Conservation (phyloP, 92 coral and sea anemone genomes). For the Micromussa lordhowensis region DNA sequence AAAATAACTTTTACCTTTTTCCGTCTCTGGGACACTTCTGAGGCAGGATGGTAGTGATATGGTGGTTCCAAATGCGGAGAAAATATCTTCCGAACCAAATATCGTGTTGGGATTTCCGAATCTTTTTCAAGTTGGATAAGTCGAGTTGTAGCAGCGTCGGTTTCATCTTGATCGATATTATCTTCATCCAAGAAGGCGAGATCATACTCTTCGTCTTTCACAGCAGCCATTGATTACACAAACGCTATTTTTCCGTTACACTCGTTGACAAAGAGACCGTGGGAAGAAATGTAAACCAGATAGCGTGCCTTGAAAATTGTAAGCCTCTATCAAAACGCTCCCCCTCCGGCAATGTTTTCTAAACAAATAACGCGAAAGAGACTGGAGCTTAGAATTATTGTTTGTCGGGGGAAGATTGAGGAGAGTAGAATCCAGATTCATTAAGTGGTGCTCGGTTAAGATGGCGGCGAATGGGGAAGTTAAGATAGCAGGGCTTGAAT, state of each 20-base stretch:
- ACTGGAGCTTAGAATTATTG: slow-evolving; percentile 32
- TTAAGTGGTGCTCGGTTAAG: slow-evolving; percentile 28
- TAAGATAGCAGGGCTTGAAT: not conserved
- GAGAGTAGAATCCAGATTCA: slow-evolving; percentile 17
- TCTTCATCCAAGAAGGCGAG: slow-evolving; percentile 76
- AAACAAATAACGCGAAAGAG: slow-evolving; percentile 55
- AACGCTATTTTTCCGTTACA: slow-evolving; percentile 14
- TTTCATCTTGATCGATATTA: slow-evolving; percentile 63
- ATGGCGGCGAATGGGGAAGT: slow-evolving; percentile 36
- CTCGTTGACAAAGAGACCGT: slow-evolving; percentile 29
- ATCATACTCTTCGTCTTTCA: slow-evolving; percentile 63
- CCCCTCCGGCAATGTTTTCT: slow-evolving; percentile 63
- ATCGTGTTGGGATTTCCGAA: slow-evolving; percentile 78
- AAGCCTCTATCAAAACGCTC: slow-evolving; percentile 51
- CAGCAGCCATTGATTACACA: slow-evolving; percentile 64
- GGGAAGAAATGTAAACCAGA: slow-evolving; percentile 32
- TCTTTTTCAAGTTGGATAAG: slow-evolving; percentile 79
- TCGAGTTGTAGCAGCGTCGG: slow-evolving; percentile 74
- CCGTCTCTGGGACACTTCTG: slow-evolving; percentile 71
- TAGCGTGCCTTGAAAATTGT: slow-evolving; percentile 39
- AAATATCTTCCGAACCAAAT: slow-evolving; percentile 78
- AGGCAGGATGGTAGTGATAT: slow-evolving; percentile 78
- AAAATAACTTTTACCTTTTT: slow-evolving; percentile 70
- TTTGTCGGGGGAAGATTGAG: slow-evolving; percentile 32
- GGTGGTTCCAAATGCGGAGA: slow-evolving; percentile 89